Evolutionary conservation across 2,797 vertebrate genomes (phyloP), one percentile per base, ranked within the genome.

Genomic region (Meda fulgida): DNA sequence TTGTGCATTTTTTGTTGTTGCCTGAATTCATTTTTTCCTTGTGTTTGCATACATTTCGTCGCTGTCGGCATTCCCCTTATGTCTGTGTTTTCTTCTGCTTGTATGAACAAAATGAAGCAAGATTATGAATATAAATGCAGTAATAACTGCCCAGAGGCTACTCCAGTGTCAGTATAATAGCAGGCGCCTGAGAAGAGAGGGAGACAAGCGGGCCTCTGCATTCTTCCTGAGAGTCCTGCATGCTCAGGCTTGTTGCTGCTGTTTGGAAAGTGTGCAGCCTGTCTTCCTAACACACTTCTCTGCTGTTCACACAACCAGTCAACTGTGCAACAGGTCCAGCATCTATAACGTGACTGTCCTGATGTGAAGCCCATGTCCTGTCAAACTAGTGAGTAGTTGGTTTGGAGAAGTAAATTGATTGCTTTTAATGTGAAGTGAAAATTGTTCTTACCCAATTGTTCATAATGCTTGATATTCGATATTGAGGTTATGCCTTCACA

Each of bases 101-200:
- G 92, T 91, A 90, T 88, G 91, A 92, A 93, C 93, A 92, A 91
- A 93, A 93, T 93, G 87, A 93, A 93, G 92, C 91, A 92, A 80
- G 87, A 91, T 92, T 93, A 94, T 94, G 93, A 93, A 94, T 94
- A 92, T 93, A 94, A 95, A 94, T 90, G 92, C 94, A 85, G 88
- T 96, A 95, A 95, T 95, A 93, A 93, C 92, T 88, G 92, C 93
- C 95, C 92, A 86, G 84, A 63, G 93, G 94, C 91, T 89, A 84
- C 78, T 92, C 86, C 90, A 34, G 88, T 92, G 91, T 92, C 90
- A 87, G 89, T 90, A 92, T 95, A 95, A 96, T 94, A 93, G 93
- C 92, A 94, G 95, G 91, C 93, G 92, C 92, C 94, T 92, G 78
- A 85, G 88, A 91, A 93, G 90, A 89, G 84, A 85, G 82, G 90